A percentile compares a stretch with the other conserved stretches of the same genome.
These are phyloP conservation scores for Bathynomus jamesi DNA, from an alignment of 1,140 invertebrate species.

Conservation along the genomic window DNA sequence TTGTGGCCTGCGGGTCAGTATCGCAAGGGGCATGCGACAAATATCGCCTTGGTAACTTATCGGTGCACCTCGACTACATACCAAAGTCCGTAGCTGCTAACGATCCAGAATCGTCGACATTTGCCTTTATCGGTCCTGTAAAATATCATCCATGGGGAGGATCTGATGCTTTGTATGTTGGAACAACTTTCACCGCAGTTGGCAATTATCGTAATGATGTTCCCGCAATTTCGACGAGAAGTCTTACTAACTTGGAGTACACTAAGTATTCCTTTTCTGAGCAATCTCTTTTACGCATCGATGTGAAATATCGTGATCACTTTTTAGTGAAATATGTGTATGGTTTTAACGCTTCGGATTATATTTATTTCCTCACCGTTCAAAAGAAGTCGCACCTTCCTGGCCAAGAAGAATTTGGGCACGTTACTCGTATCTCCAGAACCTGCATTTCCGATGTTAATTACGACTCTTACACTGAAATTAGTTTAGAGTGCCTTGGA, in stretches of 20 bases:
- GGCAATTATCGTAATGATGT: slow-evolving; percentile 89
- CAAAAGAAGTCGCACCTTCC: slow-evolving; percentile 85
- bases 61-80: slow-evolving; percentile 59
- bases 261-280: slow-evolving; percentile 77
- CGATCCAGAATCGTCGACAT: slow-evolving; percentile 81
- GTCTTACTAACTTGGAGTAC: slow-evolving; percentile 65
- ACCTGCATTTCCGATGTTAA: slow-evolving; percentile 89
- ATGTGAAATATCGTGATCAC: slow-evolving; percentile 88
- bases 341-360: slow-evolving; percentile 88
- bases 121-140: slow-evolving; percentile 88
- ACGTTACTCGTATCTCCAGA: slow-evolving; percentile 59
- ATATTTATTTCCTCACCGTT: slow-evolving; percentile 90
- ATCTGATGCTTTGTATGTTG: slow-evolving; percentile 82
- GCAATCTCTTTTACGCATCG: slow-evolving; percentile 78
- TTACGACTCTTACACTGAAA: slow-evolving; percentile 85
- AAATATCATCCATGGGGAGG: slow-evolving; percentile 65
- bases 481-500: slow-evolving; percentile 38
- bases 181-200: slow-evolving; percentile 85
- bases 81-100: slow-evolving; percentile 78
- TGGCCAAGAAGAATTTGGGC: slow-evolving; percentile 69
- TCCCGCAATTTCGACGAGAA: slow-evolving; percentile 80
- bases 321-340: slow-evolving; percentile 91
- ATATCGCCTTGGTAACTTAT: slow-evolving; percentile 47
- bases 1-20: slow-evolving; percentile 76
- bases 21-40: slow-evolving; percentile 80